Evolutionary conservation across 2,113 vertebrate species (phyloP), one percentile per base, ranked within the genome.

Genomic region (Nibea coibor): DNA sequence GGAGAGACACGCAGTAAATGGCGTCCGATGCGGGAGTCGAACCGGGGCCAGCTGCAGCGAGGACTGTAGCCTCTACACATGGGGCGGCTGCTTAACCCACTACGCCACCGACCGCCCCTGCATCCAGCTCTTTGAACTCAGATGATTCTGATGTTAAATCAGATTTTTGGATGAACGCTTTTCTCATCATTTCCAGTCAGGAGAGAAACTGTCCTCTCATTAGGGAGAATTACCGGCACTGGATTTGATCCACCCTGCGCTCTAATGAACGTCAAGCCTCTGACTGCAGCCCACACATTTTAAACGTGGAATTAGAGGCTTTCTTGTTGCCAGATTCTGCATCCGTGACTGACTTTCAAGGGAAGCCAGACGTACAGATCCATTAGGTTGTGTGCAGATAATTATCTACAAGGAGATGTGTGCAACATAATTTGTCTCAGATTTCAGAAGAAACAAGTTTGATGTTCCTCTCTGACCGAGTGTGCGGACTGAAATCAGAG

Each of bases 221-320:
- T 61, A 28, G 65, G 28, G 26, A 51, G 31, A 79, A 63, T 35
- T 24, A 57, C 5, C 42, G 48, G 35, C 10, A 10, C 15, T 57
- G 10, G 51, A 66, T 50, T 51, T 43, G 7, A 61, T 43, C 42
- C 61, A 22, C 9, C 31, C 31, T 43, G 3, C 24, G 22, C 48
- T 45, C 31, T 53, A 81, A 73, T 45, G 63, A 65, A 73, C 43
- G 62, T 73, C 17, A 7, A 66, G 51, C 42, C 51, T 72, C 26
- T 22, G 2, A 50, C 24, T n/a, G 4, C 26, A 5, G 8, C 70
- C 70, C 43, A 68, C 70, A 45, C 47, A 4, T 31, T 73, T 66
- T 14, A 20, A 42, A 66, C 54, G 22, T 31, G 31, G 16, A 68
- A 45, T 22, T 10, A 35, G 31, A 62, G 20, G 6, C 10, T 24